Percentiles rank a stretch among this genome's conserved stretches.
Conservation (phyloP, 2,888 invertebrate species). For the Proisotoma minuta region DNA sequence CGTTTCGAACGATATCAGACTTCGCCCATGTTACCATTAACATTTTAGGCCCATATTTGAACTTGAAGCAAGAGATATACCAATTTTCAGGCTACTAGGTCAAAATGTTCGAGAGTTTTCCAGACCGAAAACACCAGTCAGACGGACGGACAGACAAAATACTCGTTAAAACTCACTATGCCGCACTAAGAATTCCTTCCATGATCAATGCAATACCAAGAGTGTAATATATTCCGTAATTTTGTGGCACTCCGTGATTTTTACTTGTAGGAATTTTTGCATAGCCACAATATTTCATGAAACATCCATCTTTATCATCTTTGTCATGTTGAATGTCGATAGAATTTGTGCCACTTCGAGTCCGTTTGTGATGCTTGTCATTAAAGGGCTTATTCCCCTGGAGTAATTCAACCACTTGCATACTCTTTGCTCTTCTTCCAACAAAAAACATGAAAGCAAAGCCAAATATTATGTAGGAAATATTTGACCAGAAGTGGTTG, state of each 20-base stretch:
- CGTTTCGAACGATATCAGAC: no score
- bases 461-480: conserved; percentile 44
- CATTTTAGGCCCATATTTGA: no score
- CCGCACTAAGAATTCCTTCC: conserved; percentile 36
- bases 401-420: background rate
- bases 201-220: conserved; percentile 40
- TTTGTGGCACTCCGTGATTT: conserved; percentile 38
- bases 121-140: no score
- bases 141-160: conserved; percentile 10
- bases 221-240: conserved; percentile 44
- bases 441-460: conserved; percentile 38
- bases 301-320: background rate
- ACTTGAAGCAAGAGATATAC: no score
- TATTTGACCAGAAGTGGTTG: conserved; percentile 46
- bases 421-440: conserved; percentile 23
- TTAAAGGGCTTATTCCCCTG: background rate
- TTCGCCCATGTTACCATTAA: no score
- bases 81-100: no score
- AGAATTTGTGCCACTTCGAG: background rate
- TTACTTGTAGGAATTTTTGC: conserved; percentile 27
- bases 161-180: background rate
- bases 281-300: conserved; percentile 25
- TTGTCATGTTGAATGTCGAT: background rate
- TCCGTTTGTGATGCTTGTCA: no score
- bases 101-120: no score